phyloP scores from a whole-genome alignment of 1,140 invertebrate species.

The Drosophila sturtevanti region DNA sequence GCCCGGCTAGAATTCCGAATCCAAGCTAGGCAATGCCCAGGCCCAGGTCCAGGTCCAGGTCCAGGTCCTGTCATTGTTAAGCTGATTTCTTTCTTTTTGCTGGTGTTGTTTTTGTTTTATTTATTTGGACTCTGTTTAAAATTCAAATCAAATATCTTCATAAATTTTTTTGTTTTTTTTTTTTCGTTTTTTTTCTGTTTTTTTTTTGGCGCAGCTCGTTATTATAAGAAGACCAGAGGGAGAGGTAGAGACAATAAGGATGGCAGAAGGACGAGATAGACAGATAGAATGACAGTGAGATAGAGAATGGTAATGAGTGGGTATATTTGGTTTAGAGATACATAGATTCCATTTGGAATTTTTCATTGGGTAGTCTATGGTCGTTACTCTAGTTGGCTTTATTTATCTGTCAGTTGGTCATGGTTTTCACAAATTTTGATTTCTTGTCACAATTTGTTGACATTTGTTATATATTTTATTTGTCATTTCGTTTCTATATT shows the following conservation, averaged over 20 bases:
- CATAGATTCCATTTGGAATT: not conserved
- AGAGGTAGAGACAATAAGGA: not conserved
- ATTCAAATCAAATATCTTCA: conserved; percentile 80
- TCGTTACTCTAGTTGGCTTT: conserved; percentile 8
- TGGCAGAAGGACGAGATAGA: not conserved
- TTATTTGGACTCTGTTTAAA: conserved; percentile 59
- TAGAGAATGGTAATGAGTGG: not conserved
- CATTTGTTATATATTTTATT: conserved; percentile 66
- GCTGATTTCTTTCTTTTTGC: conserved; percentile 43
- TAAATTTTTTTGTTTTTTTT: conserved; percentile 57
- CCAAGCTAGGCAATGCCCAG: no score
- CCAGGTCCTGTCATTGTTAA: conserved; percentile 60
- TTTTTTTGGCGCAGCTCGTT: conserved; percentile 54
- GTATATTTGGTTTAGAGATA: not conserved
- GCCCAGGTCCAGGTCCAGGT: no score
- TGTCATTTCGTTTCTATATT: conserved; percentile 2
- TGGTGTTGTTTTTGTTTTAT: conserved; percentile 15
- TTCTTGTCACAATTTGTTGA: conserved; percentile 81
- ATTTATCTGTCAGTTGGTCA: conserved; percentile 39
- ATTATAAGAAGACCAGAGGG: conserved; percentile 32
- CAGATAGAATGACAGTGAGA: not conserved
- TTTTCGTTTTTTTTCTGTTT: no score
- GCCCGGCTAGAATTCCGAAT: not conserved
- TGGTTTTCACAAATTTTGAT: conserved; percentile 68
- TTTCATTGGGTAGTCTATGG: not conserved